Base-by-base conservation (phyloP, 2,888 invertebrate species). In the Cactoblastis cactorum region DNA sequence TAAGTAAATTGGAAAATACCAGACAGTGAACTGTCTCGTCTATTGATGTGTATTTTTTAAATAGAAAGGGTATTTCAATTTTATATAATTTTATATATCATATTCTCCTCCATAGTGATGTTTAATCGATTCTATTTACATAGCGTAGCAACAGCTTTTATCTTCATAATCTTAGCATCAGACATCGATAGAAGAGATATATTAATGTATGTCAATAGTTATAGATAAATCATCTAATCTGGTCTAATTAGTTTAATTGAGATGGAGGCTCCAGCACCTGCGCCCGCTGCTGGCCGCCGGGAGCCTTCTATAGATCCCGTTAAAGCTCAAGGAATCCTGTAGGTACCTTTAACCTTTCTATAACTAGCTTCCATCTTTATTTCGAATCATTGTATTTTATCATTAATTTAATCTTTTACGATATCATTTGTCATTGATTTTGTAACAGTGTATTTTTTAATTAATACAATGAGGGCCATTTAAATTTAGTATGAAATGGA, bases 251-350 rank as follows among this genome's bases (percentile, higher is more conserved):
- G 41, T 41, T 14, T 41, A 41, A 50, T 28, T 45, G 53, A 55
- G 53, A 86, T 87, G 86, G 86, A 86, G 58, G 74, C 69, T 19
- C 45, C 73, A 22, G 76, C 74, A 51, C 74, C 77, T 39, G 69
- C 74, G 6, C 67, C 58, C 41, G 50, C 75, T 1, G 59, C 58
- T n/a, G 69, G 71, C 8, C 77, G 80, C 1, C 74, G 78, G 5
- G 86, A 87, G 45, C 75, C 79, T 8, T 80, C 82, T 6, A 77
- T 64, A 3, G 88, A 88, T 57, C 84, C 87, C 8, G 88, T 88
- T 6, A 88, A 86, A 56, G 84, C 84, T 48, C 84, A 89, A 69
- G 87, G 88, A 57, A 80, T 89, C 59, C 63, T 88, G 89, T 89
- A 75, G 67, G 70, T 67, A 48, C 28, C 19, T 33, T 15, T 14